Base-by-base conservation (phyloP, 1,140 invertebrate genomes). In the Listronotus oregonensis region DNA sequence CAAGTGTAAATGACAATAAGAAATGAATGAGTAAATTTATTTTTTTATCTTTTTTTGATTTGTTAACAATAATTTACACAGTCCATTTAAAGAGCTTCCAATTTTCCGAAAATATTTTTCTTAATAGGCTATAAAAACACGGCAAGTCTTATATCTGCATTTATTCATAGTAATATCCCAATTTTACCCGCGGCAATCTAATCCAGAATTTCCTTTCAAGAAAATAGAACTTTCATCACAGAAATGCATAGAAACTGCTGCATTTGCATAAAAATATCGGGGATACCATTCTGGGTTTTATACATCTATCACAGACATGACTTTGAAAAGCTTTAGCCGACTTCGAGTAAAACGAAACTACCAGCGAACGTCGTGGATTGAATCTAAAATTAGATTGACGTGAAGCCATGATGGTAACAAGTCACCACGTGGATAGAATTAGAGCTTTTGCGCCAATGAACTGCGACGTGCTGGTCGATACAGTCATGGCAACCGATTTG, bases 401-500 rank as follows among this genome's bases (percentile, higher is more conserved):
- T 51, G 67, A 61, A 66, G 70, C 75, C 75, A 78, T 78, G 69
- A 77, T 77, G 75, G 72, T 66, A 66, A 71, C 58, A 61, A 71
- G 67, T 46, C 46, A 56, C 64, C 75, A 76, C 72, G 75, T 77
- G 75, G 72, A 50, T 27, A 43, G 32, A 52, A 60, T 73, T 66
- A 76, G 59, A 61, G 9, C 47, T 47, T 17, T 21, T 40, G 21
- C 42, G 55, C 75, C 75, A 77, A 77, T 77, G 55, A 56, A 11
- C 17, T 42, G 15, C 8, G 14, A 12, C 15, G 52, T 12, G 46
- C 37, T 39, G 69, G 66, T 76, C 75, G 74, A 78, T 77, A 75
- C 69, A 69, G 74, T 73, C 75, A 79, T 79, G 75, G 76, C 73
- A 77, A 78, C 77, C 69, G 71, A n/a, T 7, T 17, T 31, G 44